These are phyloP conservation scores for Aldrovandia affinis DNA, from an alignment of 2,797 vertebrate species.

Conservation along the genomic window DNA sequence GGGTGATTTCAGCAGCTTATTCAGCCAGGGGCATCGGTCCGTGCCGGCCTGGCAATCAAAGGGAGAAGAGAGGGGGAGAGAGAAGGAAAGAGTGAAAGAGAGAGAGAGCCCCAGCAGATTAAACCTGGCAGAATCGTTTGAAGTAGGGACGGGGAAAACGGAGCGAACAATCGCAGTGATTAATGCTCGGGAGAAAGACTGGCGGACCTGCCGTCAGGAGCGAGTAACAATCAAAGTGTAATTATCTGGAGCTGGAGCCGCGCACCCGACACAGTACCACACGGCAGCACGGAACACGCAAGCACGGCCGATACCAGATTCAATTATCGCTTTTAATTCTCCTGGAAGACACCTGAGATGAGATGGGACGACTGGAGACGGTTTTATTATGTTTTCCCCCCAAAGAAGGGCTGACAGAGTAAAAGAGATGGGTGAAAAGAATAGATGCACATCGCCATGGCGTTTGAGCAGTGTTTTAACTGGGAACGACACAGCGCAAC, in stretches of 20 bases:
- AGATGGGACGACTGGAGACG: background rate
- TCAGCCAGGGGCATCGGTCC: constrained; percentile 32
- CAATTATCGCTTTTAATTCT: background rate
- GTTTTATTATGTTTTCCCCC: background rate
- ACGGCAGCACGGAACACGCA: background rate
- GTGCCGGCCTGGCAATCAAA: constrained; percentile 44
- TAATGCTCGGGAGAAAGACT: constrained; percentile 16
- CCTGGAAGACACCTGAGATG: background rate
- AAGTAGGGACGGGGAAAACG: constrained; percentile 34
- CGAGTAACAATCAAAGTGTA: background rate
- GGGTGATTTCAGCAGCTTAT: constrained; percentile 41
- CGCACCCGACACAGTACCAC: background rate
- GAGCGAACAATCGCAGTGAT: constrained; percentile 29
- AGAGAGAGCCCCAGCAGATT: constrained; percentile 27
- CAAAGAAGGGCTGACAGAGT: background rate
- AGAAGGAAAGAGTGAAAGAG: background rate
- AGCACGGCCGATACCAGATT: background rate
- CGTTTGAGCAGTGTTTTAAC: background rate
- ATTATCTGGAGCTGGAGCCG: background rate
- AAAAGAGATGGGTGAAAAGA: background rate
- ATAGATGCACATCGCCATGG: background rate
- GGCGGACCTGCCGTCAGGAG: background rate
- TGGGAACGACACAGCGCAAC: background rate
- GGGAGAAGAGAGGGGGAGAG: background rate
- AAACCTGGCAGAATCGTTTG: constrained; percentile 37